Conservation (phyloP, 2,113 vertebrate species). For the Hipposideros armiger region DNA sequence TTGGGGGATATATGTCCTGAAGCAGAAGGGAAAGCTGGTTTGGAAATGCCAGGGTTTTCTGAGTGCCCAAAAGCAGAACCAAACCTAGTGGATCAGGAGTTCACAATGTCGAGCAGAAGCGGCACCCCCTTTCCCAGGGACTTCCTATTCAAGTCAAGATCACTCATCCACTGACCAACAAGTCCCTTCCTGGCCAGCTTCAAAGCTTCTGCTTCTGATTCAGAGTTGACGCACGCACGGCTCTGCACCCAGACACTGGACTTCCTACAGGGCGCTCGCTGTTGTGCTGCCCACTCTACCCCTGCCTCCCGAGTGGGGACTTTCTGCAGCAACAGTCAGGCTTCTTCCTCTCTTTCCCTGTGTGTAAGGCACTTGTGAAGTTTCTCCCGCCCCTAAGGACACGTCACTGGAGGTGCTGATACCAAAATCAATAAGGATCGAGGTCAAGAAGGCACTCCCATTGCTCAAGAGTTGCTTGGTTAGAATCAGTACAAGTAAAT, state of each 20-base stretch:
- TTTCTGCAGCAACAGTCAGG: neutral
- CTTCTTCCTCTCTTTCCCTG: neutral
- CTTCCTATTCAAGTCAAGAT: neutral
- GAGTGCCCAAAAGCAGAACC: conserved; percentile 16
- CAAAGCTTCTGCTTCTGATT: conserved; percentile 16
- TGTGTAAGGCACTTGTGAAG: neutral
- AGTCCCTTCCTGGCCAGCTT: neutral
- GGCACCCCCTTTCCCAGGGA: neutral
- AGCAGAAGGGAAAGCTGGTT: conserved; percentile 62
- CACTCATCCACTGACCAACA: neutral
- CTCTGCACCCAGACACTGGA: neutral
- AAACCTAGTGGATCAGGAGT: conserved; percentile 23
- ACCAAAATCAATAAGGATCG: conserved; percentile 54
- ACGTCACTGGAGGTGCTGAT: neutral
- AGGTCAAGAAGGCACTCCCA: conserved; percentile 62
- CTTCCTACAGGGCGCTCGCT: neutral
- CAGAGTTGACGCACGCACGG: neutral
- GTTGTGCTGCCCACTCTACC: neutral
- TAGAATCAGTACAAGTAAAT: conserved; percentile 69
- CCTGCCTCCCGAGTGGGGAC: accelerated
- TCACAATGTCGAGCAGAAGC: neutral
- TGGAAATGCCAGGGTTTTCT: conserved; percentile 33
- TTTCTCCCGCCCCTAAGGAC: neutral
- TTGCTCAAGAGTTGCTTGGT: conserved; percentile 42
- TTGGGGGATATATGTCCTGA: conserved; percentile 23